These are phyloP conservation scores for Pygoscelis adeliae DNA, from an alignment of 2,113 vertebrate species.

Conservation along the genomic window DNA sequence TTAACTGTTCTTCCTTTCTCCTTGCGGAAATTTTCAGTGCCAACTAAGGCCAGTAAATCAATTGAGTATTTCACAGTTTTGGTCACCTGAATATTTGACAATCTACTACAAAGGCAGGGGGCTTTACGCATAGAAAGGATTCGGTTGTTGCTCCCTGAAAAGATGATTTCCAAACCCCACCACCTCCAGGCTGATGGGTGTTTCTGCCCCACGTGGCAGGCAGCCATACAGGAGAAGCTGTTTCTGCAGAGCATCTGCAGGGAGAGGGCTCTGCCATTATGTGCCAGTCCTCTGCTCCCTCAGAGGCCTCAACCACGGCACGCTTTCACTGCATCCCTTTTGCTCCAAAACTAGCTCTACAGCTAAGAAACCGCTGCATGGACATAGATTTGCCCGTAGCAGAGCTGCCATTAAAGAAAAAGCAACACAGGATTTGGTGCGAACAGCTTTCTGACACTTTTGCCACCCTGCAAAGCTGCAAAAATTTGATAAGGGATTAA, in stretches of 20 bases:
- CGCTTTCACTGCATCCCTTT: background rate
- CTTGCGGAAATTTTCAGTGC: background rate
- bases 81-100: background rate
- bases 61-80: background rate
- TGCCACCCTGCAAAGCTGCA: background rate
- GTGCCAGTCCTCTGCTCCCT: background rate
- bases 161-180: background rate
- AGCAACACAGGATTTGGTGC: background rate
- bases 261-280: background rate
- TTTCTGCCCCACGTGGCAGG: background rate
- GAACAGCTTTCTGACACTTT: background rate
- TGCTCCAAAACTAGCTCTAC: background rate
- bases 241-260: background rate
- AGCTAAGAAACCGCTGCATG: background rate
- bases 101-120: background rate
- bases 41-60: background rate
- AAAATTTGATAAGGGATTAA: background rate
- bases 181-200: background rate
- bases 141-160: background rate
- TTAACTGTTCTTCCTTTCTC: background rate
- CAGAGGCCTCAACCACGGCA: background rate
- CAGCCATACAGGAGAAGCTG: background rate
- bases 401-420: background rate
- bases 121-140: background rate
- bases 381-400: background rate